A percentile compares a stretch with the other conserved stretches of the same genome.
phyloP scores from a whole-genome alignment of 2,797 vertebrate species.

The Dromococcyx pavoninus region DNA sequence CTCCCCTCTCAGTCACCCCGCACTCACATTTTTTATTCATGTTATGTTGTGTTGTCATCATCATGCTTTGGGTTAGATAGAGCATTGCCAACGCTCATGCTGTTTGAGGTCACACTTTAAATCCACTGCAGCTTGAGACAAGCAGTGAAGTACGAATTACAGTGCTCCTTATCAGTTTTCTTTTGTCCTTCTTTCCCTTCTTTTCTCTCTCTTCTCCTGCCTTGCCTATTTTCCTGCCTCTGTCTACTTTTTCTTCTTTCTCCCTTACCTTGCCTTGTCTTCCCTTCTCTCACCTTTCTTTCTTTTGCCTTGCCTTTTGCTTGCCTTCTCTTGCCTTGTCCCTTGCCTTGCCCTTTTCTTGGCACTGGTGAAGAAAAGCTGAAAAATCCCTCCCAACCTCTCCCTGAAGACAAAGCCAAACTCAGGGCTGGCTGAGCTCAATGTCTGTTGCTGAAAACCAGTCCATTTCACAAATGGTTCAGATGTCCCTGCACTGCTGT shows the following conservation, averaged over 20 bases:
- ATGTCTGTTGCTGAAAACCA: neutral
- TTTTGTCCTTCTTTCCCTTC: neutral
- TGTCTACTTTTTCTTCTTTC: neutral
- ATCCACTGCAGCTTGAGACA: neutral
- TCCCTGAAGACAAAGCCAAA: neutral
- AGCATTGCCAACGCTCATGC: neutral
- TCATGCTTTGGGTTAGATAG: neutral
- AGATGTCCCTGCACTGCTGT: neutral
- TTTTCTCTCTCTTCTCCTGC: neutral
- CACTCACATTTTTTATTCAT: neutral
- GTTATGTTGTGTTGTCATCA: neutral
- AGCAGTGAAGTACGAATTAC: neutral
- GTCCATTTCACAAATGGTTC: neutral
- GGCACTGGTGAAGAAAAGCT: neutral
- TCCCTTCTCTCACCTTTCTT: too few species aligned
- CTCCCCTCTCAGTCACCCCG: neutral
- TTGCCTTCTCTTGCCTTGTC: neutral
- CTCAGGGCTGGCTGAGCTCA: neutral
- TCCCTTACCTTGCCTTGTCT: neutral
- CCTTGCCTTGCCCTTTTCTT: neutral
- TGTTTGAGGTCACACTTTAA: slow-evolving; percentile 5
- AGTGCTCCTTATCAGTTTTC: neutral
- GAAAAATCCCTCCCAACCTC: neutral
- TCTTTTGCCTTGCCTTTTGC: too few species aligned
- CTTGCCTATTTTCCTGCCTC: neutral